These are phyloP conservation scores for Drosophila pseudotalamancana DNA, from an alignment of 2,888 invertebrate species.

Conservation along the genomic window DNA sequence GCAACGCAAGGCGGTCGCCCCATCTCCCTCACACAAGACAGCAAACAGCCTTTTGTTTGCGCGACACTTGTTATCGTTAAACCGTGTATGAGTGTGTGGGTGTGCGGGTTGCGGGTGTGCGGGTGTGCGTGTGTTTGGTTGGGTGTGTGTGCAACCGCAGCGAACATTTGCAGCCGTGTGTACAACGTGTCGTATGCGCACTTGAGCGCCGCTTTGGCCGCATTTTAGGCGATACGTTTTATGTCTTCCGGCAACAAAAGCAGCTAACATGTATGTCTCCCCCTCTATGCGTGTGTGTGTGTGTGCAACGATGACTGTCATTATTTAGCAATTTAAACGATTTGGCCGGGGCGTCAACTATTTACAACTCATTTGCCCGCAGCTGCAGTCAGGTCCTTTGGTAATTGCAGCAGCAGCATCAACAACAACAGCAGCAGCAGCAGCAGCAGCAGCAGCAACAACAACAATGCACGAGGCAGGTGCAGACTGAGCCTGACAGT, in stretches of 20 bases:
- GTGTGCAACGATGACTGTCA: constrained; percentile 52
- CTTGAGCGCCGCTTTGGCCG: constrained; percentile 64
- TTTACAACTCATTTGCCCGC: constrained; percentile 63
- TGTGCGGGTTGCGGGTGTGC: constrained; percentile 7
- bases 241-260: constrained; percentile 55
- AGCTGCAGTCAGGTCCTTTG: constrained; percentile 36
- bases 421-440: constrained; percentile 28
- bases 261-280: constrained; percentile 16
- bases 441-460: neutral
- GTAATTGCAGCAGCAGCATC: constrained; percentile 59
- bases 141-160: constrained; percentile 31
- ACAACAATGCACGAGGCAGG: constrained; percentile 2
- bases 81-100: neutral
- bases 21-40: neutral
- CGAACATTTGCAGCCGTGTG: constrained; percentile 33
- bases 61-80: constrained; percentile 71
- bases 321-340: constrained; percentile 75
- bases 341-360: constrained; percentile 63
- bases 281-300: neutral
- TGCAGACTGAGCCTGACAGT: constrained; percentile 24
- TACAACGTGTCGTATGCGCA: constrained; percentile 76
- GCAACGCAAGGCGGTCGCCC: neutral
- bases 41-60: constrained; percentile 51
- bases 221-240: constrained; percentile 60
- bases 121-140: constrained; percentile 32